A percentile compares a stretch with the other conserved stretches of the same genome.
Conservation (phyloP, 2,888 invertebrate species). For the Eulithis testata region DNA sequence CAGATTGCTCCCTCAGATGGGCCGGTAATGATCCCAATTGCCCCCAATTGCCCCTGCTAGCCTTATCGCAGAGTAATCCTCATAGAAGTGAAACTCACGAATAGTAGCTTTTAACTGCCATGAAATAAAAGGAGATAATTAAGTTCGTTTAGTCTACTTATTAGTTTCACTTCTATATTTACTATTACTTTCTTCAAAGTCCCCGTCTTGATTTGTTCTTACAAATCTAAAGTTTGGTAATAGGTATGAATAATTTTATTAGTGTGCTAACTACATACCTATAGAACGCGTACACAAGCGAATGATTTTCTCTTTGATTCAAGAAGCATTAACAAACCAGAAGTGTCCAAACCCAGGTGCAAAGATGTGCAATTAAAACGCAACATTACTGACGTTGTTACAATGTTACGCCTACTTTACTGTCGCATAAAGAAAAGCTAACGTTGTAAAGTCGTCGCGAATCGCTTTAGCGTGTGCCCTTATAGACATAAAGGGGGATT, state of each 20-base stretch:
- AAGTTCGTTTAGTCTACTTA: no score
- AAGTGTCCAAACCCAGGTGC: constrained; percentile 62
- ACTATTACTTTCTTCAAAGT: background rate
- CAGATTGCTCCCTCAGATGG: constrained; percentile 73
- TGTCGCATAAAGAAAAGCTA: constrained; percentile 78
- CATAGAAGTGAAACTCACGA: constrained; percentile 8
- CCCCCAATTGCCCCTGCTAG: constrained; percentile 26
- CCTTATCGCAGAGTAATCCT: constrained; percentile 1
- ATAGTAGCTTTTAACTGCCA: background rate
- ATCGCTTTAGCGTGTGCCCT: constrained; percentile 47
- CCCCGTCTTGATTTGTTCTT: constrained; percentile 42
- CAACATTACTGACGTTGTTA: constrained; percentile 53
- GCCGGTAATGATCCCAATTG: constrained; percentile 76
- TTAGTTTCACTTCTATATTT: background rate
- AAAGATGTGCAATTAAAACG: constrained; percentile 70
- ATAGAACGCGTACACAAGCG: no score
- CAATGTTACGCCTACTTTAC: constrained; percentile 66
- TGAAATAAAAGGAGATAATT: no score
- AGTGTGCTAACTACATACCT: no score
- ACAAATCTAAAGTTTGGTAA: constrained; percentile 29
- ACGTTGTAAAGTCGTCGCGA: constrained; percentile 65
- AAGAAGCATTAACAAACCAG: constrained; percentile 35
- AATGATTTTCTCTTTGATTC: background rate
- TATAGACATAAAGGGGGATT: constrained; percentile 71
- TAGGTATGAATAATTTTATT: no score